phyloP scores from a whole-genome alignment of 1,140 invertebrate species.

The Phenacoccus solenopsis region DNA sequence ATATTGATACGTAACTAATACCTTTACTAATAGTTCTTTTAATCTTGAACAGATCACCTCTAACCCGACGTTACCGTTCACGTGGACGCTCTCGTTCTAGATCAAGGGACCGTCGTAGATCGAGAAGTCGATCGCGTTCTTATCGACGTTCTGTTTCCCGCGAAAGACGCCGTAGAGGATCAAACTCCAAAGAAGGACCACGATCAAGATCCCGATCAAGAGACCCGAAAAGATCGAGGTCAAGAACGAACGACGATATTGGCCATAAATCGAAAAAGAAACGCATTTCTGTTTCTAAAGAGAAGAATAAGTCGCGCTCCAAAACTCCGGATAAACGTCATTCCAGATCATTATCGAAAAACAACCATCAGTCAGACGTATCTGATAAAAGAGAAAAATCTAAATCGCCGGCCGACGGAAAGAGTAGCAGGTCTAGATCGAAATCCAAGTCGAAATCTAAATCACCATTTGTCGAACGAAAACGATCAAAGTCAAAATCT shows the following conservation, averaged over 20 bases:
- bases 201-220: neutral
- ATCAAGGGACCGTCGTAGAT: neutral
- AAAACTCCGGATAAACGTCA: neutral
- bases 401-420: neutral
- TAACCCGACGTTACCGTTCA: constrained; percentile 10
- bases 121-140: neutral
- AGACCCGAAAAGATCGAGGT: neutral
- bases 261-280: neutral
- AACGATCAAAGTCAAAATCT: neutral
- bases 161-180: neutral
- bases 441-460: neutral
- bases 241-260: neutral
- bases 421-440: neutral
- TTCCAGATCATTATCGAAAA: neutral
- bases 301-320: neutral
- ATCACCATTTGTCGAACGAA: neutral
- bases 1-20: neutral
- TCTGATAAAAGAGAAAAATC: neutral
- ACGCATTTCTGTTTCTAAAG: neutral
- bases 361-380: neutral
- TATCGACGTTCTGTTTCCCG: neutral
- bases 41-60: neutral
- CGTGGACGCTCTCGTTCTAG: neutral
- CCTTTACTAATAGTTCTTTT: neutral
- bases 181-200: neutral